Evolutionary conservation across 2,113 vertebrate species (phyloP), one percentile per base, ranked within the genome.

Genomic region (Menura novaehollandiae): DNA sequence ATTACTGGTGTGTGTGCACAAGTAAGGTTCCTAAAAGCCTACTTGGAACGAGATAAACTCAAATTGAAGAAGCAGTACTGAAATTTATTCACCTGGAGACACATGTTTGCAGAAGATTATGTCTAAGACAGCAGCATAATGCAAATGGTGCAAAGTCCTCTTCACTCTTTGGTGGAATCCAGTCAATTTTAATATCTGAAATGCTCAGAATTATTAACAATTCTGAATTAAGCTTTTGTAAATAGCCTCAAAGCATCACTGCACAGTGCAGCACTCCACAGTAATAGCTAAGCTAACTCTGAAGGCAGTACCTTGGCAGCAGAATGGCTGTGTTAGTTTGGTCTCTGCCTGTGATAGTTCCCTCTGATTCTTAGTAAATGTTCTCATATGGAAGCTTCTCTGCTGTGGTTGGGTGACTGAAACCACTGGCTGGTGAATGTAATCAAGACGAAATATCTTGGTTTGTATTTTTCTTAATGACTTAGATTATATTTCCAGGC

Each of bases 281-380:
- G 80, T 1, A 15, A 19, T 1, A 15, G 14, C 27, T 44, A 0
- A 37, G n/a, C 5, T 44, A 5, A 22, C 13, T 16, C 32, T 43
- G 52, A 32, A 32, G 71, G n/a, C 46, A 62, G 18, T 17, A 21
- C 20, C 84, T 46, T 63, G 63, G 63, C 56, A 58, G 59, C 37
- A 63, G 47, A 49, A 62, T 26, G 43, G 17, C 24, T 23, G 1
- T 30, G 37, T 56, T 32, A 9, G 11, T 13, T 44, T 4, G 8
- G 24, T 43, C 30, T 43, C 47, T 91, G 69, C n/a, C 87, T 62
- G 14, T 5, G 35, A 13, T 16, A 35, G 13, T 33, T 60, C 60
- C 4, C 37, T 63, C 30, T 68, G 60, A 30, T 77, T 3, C 9
- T 17, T 3, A 26, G 24, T 2, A 8, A 46, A 14, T 35, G 41